A percentile compares a stretch with the other conserved stretches of the same genome.
These are phyloP conservation scores for Podarcis raffonei DNA, from an alignment of 2,113 vertebrate genomes.

Conservation along the genomic window DNA sequence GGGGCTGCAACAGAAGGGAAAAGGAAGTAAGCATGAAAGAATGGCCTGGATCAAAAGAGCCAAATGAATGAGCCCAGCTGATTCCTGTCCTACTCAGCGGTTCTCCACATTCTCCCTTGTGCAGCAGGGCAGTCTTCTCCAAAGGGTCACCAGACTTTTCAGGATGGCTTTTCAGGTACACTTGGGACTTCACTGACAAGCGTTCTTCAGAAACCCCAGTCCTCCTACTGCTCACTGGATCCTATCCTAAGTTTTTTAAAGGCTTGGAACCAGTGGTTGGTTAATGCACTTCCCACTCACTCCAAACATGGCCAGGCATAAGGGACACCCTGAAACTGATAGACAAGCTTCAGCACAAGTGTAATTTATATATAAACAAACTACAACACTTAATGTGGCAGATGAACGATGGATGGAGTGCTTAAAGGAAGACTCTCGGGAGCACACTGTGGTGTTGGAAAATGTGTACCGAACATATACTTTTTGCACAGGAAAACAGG, in stretches of 20 bases:
- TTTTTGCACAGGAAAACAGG: constrained; percentile 44
- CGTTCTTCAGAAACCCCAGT: not conserved
- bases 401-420: constrained; percentile 58
- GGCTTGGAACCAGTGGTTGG: not conserved
- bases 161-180: not conserved
- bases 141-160: too few relatives aligned
- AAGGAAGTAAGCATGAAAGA: not conserved
- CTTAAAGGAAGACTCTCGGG: constrained; percentile 53
- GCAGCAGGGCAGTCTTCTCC: not conserved
- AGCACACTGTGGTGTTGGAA: constrained; percentile 47
- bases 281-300: not conserved
- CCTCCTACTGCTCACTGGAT: not conserved
- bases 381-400: constrained; percentile 13
- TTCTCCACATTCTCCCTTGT: not conserved
- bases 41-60: not conserved
- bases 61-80: not conserved
- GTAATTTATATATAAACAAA: constrained; percentile 50
- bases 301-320: not conserved
- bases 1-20: not conserved
- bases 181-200: not conserved
- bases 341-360: constrained; percentile 29
- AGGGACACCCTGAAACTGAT: constrained; percentile 34
- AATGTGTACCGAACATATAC: constrained; percentile 27
- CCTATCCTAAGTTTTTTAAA: not conserved
- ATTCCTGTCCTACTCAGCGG: too few relatives aligned